Base-by-base conservation (phyloP, 2,888 invertebrate species). In the Apodemia duryi region DNA sequence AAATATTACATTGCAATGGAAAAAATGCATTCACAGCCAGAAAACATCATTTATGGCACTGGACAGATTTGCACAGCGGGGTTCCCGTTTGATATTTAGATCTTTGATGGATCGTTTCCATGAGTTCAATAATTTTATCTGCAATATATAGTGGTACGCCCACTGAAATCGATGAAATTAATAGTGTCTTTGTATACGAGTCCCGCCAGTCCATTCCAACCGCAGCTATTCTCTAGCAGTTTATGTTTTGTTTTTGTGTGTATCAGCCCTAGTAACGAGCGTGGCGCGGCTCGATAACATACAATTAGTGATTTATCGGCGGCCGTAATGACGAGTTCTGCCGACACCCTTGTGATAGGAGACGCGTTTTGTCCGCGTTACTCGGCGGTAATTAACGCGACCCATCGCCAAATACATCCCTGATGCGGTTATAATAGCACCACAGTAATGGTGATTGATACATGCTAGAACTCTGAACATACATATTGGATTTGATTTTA, bases 371-470 rank as follows among this genome's bases (percentile, higher is more conserved):
- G 32, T 57, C 9, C 46, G 13, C 46, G 13, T 2, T n/a, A 49
- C 1, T 6, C 46, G 46, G 46, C 46, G 46, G 32, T 32, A 57
- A 57, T 57, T 57, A 57, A 51, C 61, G 21, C 54, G 49, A 54
- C 28, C 29, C 13, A 43, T 43, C 43, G 49, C 52, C 11, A 43
- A 49, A 63, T 54, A 57, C 46, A 43, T n/a, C 38, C 43, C 61
- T 60, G 61, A 65, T 68, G 66, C 62, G 62, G 65, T 66, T 65
- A 66, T 61, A 61, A 61, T 63, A 52, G 43, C 28, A 41, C 46
- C 13, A 13, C 54, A 9, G 35, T 29, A 13, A 61, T 35, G 21
- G 6, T 29, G 62, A 38, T 21, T 41, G 52, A 35, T 38, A 38
- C 21, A n/a, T 35, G 21, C 35, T 5, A 11, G 21, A 7, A 51